Percentiles rank a stretch among this genome's conserved stretches.
These are phyloP conservation scores for Melanargia galathea DNA, from an alignment of 2,888 invertebrate species.

Conservation along the genomic window DNA sequence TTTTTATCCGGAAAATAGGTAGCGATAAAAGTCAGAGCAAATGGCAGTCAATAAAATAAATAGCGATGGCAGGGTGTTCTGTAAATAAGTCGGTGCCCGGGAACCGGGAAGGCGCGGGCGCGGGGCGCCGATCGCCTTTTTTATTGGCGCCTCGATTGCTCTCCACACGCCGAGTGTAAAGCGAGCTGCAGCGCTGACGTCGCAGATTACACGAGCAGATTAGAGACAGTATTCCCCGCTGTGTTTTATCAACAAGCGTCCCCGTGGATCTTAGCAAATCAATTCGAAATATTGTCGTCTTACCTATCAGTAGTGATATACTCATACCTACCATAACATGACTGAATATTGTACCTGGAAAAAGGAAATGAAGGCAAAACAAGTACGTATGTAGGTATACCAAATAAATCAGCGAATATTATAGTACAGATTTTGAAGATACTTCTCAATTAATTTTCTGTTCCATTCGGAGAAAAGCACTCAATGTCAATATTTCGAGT, in stretches of 20 bases:
- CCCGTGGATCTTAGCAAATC: constrained; percentile 22
- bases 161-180: constrained; percentile 78
- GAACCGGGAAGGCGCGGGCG: constrained; percentile 51
- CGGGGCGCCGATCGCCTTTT: constrained; percentile 81
- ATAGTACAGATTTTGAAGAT: not conserved
- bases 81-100: constrained; percentile 77
- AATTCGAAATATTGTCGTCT: constrained; percentile 34
- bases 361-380: too few species aligned
- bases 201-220: constrained; percentile 74
- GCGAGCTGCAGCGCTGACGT: constrained; percentile 64
- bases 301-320: not conserved
- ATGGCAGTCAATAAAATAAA: constrained; percentile 83
- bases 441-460: not conserved
- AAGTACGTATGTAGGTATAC: too few species aligned
- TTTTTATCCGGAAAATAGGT: constrained; percentile 77
- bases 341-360: too few species aligned
- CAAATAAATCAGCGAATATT: too few species aligned
- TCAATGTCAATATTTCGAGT: constrained; percentile 57
- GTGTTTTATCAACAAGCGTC: constrained; percentile 46
- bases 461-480: constrained; percentile 41
- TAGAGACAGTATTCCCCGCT: constrained; percentile 67
- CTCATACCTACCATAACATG: too few species aligned
- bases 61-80: constrained; percentile 80
- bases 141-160: constrained; percentile 83
- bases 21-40: constrained; percentile 80